Evolutionary conservation across 1,140 invertebrate genomes (phyloP).

Genomic region (Plutomurus gul): DNA sequence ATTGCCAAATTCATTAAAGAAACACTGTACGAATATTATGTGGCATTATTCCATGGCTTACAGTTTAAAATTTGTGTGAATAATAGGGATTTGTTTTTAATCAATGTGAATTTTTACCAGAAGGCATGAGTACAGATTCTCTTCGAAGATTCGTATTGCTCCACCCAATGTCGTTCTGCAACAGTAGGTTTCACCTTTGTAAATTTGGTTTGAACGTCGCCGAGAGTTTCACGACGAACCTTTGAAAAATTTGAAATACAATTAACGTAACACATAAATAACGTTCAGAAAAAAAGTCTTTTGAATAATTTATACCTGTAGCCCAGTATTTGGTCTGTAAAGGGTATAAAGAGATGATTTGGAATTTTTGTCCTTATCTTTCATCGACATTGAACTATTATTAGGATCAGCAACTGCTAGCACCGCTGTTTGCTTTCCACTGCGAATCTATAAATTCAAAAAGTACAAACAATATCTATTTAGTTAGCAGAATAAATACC

Average conservation of each 20-base stretch:
- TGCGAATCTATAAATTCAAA: conserved; percentile 69
- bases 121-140: conserved; percentile 88
- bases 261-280: background rate
- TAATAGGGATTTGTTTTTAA: too few species aligned
- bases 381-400: conserved; percentile 51
- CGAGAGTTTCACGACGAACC: conserved; percentile 78
- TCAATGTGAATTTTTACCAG: conserved; percentile 65
- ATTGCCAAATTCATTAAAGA: conserved; percentile 38
- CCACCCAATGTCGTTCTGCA: conserved; percentile 84
- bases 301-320: conserved; percentile 70
- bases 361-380: conserved; percentile 64
- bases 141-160: conserved; percentile 83
- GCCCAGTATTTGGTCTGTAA: conserved; percentile 75
- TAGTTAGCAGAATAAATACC: background rate
- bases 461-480: too few species aligned
- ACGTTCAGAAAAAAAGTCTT: background rate
- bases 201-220: conserved; percentile 92
- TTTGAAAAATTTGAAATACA: conserved; percentile 61
- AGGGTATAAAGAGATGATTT: conserved; percentile 78
- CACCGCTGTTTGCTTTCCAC: conserved; percentile 82
- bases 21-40: too few species aligned
- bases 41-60: too few species aligned
- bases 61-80: too few species aligned
- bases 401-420: conserved; percentile 73
- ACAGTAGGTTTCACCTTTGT: conserved; percentile 73